Evolutionary conservation across 2,888 invertebrate genomes (phyloP), one percentile per base, ranked within the genome.

Genomic region (Loripinus fragilis): DNA sequence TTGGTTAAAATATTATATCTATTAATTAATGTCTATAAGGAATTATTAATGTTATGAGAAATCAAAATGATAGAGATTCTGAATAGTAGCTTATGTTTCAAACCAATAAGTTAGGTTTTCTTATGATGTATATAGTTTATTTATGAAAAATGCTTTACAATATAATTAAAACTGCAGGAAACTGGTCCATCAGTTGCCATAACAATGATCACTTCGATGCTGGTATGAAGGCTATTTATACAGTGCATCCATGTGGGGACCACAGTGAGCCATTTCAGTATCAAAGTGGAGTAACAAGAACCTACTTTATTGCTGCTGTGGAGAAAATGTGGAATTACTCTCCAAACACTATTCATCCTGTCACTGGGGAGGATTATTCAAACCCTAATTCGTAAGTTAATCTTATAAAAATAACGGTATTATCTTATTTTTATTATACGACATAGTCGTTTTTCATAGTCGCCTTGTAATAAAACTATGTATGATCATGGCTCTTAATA

Each of bases 251-350:
- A 0, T 85, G 85, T 64, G 79, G 76, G 10, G 65, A 78, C 20
- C 50, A 15, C 10, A n/a, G 5, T 5, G 5, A 7, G 20, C n/a
- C n/a, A 5, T n/a, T 17, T 15, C 50, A 50, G 23, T 7, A 7
- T 7, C 15, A 12, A 5, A 80, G 66, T 50, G 80, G 80, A 8
- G 38, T 71, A 12, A 68, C 68, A 1, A 60, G 83, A 30, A 66
- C 60, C 45, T 83, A 80, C 67, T 83, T 78, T 68, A 80, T 83
- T 5, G 83, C 78, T 15, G 83, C 80, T 12, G 78, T 83, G 7
- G 80, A 80, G 42, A 71, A 71, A 25, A 76, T 78, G 30, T 83
- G 83, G 83, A 78, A 83, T 60, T 83, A 71, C 60, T 76, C 83
- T 0, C 83, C 80, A 2, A 64, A 68, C 48, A 83, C 83, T 1